phyloP scores from a whole-genome alignment of 2,113 vertebrate genomes.

The Cyprinodon brontotheroides region DNA sequence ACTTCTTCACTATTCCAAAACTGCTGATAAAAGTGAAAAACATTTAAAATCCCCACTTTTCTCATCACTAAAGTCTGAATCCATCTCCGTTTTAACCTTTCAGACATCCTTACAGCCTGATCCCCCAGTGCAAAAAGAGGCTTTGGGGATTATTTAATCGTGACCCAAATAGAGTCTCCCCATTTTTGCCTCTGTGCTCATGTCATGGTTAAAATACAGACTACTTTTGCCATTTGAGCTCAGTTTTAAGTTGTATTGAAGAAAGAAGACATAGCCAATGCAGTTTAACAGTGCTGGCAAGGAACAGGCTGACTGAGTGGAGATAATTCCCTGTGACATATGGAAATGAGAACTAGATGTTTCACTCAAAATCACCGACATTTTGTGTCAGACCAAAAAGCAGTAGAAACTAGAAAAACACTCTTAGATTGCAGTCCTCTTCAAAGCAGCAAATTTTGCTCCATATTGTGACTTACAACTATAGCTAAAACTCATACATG shows the following conservation, averaged over 20 bases:
- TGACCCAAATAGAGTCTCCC: conserved; percentile 64
- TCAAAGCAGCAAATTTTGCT: no score
- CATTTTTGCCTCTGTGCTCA: conserved; percentile 23
- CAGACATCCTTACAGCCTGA: conserved; percentile 52
- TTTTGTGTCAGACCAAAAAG: conserved; percentile 32
- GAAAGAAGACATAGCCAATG: conserved; percentile 49
- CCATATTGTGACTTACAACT: no score
- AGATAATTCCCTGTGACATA: conserved; percentile 64
- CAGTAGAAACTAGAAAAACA: conserved; percentile 9
- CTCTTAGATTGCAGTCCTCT: no score
- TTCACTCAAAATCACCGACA: conserved; percentile 49
- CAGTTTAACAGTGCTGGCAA: conserved; percentile 39
- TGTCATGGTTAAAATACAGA: conserved; percentile 61
- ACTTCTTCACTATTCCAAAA: background rate
- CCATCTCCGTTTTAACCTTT: conserved; percentile 67
- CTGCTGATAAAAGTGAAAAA: background rate
- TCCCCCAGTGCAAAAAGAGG: conserved; percentile 57
- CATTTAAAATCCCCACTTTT: conserved; percentile 53
- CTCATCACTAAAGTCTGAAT: conserved; percentile 49
- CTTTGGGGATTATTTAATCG: conserved; percentile 74
- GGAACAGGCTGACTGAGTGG: conserved; percentile 48
- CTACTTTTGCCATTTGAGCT: conserved; percentile 36
- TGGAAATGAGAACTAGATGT: conserved; percentile 57
- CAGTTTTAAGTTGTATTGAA: conserved; percentile 54
- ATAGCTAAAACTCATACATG: no score